Base-by-base conservation (phyloP, 2,797 vertebrate genomes). In the Pristis pectinata region DNA sequence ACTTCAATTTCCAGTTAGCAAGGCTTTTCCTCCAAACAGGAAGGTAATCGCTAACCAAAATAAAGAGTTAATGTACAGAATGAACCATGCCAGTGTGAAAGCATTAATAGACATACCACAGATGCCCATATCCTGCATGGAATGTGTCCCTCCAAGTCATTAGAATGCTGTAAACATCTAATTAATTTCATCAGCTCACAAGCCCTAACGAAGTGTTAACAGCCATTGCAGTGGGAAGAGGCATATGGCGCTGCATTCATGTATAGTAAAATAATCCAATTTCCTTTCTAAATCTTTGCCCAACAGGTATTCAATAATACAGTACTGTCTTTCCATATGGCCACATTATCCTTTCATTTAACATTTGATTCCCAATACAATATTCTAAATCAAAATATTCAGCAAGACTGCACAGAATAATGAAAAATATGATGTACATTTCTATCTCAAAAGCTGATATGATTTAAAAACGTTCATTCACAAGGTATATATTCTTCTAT, bases 11-110 rank as follows among this genome's bases (percentile, higher is more conserved):
- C 27, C 27, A 59, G 53, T 11, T 59, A 76, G 49, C 67, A 74
- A 17, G 27, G 53, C 27, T 24, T 96, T 96, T 97, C 94, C 95
- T 95, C 95, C 95, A 95, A 96, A 96, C 96, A 95, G 76, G 95
- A 95, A 95, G 95, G 96, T 97, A 97, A 97, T 97, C 97, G 96
- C 96, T 74, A 96, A 95, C 95, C 96, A 96, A 96, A 96, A 95
- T 95, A 95, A 95, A 94, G 74, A 34, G 94, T 95, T 94, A 76
- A 76, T 13, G 94, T 89, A 77, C 49, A 95, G 95, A 94, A 95
- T 95, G 95, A 95, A 53, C 94, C 64, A 85, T 95, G 67, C 79
- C 13, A 15, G 37, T 82, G 70, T 61, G 70, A 94, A 91, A 85
- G 85, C 94, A 95, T 72, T 0, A 94, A 70, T 93, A 44, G 95